Percentiles rank a stretch among this genome's conserved stretches.
Evolutionary conservation across 2,797 vertebrate species (phyloP).

Genomic region (Crypturellus tataupa): DNA sequence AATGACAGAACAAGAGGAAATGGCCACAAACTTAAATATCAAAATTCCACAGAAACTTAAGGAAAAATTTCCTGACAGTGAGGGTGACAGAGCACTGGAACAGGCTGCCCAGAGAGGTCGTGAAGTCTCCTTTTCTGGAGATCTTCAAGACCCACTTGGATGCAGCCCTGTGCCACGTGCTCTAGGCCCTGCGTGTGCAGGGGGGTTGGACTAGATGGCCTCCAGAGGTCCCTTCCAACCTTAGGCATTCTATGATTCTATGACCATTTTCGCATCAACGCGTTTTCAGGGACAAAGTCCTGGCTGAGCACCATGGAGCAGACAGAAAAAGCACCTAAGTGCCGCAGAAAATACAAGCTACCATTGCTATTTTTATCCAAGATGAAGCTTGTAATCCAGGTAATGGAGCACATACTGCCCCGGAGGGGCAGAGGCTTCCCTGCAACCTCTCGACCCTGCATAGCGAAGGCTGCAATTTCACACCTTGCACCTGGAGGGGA

Average conservation of each 20-base stretch:
- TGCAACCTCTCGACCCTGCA: not conserved
- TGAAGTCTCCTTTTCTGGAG: no score
- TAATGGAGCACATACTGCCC: not conserved
- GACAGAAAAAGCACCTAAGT: not conserved
- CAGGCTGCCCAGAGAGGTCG: no score
- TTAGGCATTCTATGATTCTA: no score
- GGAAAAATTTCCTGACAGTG: no score
- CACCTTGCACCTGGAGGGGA: not conserved
- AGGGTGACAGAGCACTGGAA: no score
- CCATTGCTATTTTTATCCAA: not conserved
- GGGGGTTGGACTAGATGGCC: no score
- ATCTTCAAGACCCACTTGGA: no score
- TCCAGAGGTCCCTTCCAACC: no score
- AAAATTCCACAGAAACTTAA: not conserved
- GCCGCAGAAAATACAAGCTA: not conserved
- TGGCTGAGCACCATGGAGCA: not conserved
- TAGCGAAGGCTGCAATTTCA: not conserved
- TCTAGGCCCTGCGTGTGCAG: no score
- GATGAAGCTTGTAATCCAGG: not conserved
- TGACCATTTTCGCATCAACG: not conserved
- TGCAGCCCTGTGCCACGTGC: no score
- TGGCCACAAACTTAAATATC: not conserved
- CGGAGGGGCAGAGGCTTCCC: conserved; percentile 1
- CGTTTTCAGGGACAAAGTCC: not conserved
- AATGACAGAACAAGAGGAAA: no score